phyloP scores from a whole-genome alignment of 2,888 invertebrate genomes.

The Mongoloraphidia duomilia region DNA sequence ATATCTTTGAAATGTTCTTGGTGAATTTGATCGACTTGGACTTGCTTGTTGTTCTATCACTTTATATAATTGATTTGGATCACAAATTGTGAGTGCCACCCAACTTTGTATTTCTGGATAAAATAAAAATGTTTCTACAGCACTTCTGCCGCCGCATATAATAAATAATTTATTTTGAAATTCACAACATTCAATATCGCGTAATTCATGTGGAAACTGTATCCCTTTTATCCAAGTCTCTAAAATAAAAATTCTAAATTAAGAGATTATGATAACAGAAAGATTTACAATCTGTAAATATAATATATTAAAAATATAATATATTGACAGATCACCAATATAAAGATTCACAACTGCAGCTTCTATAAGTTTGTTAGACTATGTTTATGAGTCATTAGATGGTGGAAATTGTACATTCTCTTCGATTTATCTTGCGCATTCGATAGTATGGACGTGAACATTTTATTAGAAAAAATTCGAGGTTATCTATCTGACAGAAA shows the following conservation, averaged over 20 bases:
- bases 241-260: constrained; percentile 6
- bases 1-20: not conserved
- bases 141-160: constrained; percentile 1
- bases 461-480: no score
- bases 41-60: not conserved
- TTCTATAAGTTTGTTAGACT: no score
- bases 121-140: constrained; percentile 1
- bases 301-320: no score
- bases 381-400: no score
- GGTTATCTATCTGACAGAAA: no score
- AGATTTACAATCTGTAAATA: no score
- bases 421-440: no score
- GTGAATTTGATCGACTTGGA: not conserved
- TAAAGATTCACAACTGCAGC: no score
- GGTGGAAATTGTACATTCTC: no score
- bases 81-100: not conserved
- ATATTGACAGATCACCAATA: no score
- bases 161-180: constrained; percentile 19
- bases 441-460: no score
- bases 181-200: constrained; percentile 22
- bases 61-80: constrained; percentile 2
- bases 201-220: constrained; percentile 19
- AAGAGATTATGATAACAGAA: not conserved
- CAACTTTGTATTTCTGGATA: not conserved
- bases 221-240: constrained; percentile 21